Evolutionary conservation across 2,113 vertebrate species (phyloP).

Genomic region (Myocastor coypus): DNA sequence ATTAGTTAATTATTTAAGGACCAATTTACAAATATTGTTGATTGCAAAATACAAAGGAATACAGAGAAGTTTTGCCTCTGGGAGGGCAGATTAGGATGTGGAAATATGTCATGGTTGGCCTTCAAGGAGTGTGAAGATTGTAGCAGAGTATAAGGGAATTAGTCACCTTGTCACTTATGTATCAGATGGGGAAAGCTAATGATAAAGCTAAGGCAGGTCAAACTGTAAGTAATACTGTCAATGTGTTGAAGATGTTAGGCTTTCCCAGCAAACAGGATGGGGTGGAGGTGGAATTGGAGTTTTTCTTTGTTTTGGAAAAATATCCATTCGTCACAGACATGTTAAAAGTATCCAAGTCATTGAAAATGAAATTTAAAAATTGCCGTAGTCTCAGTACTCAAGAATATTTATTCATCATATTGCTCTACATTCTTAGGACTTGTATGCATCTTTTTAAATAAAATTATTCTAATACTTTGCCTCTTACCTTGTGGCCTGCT

Average conservation of each 20-base stretch:
- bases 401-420: background rate
- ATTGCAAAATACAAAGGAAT: background rate
- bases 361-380: conserved; percentile 35
- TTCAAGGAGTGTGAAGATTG: background rate
- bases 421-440: background rate
- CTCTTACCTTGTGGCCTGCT: background rate
- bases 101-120: background rate
- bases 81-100: background rate
- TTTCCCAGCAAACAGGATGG: background rate
- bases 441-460: background rate
- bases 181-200: background rate
- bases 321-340: background rate
- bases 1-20: background rate
- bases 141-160: background rate
- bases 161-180: background rate
- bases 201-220: background rate
- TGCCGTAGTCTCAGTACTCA: background rate
- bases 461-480: background rate
- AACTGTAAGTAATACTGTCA: background rate
- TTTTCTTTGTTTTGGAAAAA: conserved; percentile 34
- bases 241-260: conserved; percentile 23
- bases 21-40: background rate
- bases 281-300: background rate
- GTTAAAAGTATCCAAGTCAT: background rate
- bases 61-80: conserved; percentile 41